Percentiles rank a stretch among this genome's conserved stretches.
Conservation (phyloP, 2,888 invertebrate genomes). For the Kuschelorhynchus macadamiae region DNA sequence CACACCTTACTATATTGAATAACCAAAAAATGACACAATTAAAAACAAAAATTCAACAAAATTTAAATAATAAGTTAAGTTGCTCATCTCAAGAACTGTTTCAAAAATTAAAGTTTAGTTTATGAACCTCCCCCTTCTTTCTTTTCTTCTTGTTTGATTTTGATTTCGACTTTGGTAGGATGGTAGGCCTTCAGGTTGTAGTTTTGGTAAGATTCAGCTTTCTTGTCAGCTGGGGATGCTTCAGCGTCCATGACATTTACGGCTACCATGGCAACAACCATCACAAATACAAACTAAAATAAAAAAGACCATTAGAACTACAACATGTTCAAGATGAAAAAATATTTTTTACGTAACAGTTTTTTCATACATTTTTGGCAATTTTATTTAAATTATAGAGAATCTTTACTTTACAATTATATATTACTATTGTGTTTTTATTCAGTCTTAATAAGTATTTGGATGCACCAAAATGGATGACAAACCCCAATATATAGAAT, state of each 20-base stretch:
- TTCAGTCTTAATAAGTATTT: too few species aligned
- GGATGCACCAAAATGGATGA: too few species aligned
- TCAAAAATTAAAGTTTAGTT: neutral
- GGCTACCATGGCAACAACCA: constrained; percentile 30
- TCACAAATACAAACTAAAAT: constrained; percentile 12
- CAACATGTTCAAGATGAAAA: too few species aligned
- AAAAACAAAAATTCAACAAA: constrained; percentile 16
- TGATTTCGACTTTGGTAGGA: constrained; percentile 50
- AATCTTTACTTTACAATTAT: too few species aligned
- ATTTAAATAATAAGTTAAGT: constrained; percentile 6
- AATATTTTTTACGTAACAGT: too few species aligned
- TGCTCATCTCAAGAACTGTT: constrained; percentile 13
- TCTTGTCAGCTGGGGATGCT: constrained; percentile 21
- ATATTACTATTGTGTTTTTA: too few species aligned
- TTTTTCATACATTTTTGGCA: too few species aligned
- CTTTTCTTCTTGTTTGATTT: constrained; percentile 13
- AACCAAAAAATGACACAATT: neutral
- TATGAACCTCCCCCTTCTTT: constrained; percentile 1
- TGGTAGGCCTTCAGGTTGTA: constrained; percentile 49
- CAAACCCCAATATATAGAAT: too few species aligned
- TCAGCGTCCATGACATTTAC: constrained; percentile 25
- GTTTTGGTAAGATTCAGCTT: constrained; percentile 53
- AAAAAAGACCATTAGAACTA: neutral
- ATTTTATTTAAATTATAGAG: too few species aligned
- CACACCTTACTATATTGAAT: neutral